Evolutionary conservation across 2,888 invertebrate genomes (phyloP).

Genomic region (Hydraecia micacea): DNA sequence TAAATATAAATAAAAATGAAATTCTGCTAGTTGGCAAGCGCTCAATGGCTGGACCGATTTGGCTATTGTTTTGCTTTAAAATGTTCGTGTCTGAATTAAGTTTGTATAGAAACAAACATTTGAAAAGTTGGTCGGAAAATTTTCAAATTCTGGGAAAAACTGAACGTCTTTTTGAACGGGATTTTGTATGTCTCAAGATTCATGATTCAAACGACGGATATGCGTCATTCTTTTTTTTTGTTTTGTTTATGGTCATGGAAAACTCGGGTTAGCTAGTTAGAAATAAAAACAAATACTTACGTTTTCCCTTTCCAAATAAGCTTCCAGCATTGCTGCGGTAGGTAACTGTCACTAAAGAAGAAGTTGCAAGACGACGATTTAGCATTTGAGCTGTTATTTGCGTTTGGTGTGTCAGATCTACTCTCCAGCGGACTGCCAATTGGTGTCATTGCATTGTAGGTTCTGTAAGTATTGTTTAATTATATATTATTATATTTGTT

Average conservation of each 20-base stretch:
- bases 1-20: not conserved
- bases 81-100: not conserved
- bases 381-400: constrained; percentile 55
- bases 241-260: not conserved
- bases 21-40: not conserved
- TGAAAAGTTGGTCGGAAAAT: not conserved
- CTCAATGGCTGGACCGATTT: not conserved
- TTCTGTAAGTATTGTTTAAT: constrained; percentile 67
- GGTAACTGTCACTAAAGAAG: constrained; percentile 79
- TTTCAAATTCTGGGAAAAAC: not conserved
- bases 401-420: constrained; percentile 64
- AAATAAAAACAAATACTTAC: constrained; percentile 71
- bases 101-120: not conserved
- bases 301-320: constrained; percentile 85
- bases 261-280: not conserved
- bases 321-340: constrained; percentile 82
- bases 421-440: constrained; percentile 77
- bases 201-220: not conserved
- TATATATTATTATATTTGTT: not conserved
- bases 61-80: not conserved
- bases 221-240: not conserved
- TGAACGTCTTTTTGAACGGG: not conserved
- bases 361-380: constrained; percentile 69
- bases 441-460: constrained; percentile 81
- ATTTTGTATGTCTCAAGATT: not conserved